Conservation (phyloP, 2,113 vertebrate species). For the Cyanoramphus novaezelandiae region DNA sequence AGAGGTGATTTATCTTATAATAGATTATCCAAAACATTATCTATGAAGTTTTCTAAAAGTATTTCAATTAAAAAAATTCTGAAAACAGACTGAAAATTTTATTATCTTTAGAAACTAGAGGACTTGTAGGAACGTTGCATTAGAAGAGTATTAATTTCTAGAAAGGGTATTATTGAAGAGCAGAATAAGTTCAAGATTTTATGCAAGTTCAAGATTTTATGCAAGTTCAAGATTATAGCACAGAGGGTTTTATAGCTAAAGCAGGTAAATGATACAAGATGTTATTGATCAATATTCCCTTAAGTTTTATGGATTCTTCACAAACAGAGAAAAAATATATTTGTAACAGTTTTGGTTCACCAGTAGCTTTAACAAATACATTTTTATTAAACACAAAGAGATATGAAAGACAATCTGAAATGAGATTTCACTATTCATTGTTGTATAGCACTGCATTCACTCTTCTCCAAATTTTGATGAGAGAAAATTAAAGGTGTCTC, state of each 20-base stretch:
- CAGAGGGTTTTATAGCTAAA: background rate
- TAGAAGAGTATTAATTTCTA: background rate
- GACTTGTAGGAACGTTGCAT: rapidly evolving
- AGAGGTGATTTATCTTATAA: background rate
- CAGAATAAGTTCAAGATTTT: background rate
- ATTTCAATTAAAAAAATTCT: background rate
- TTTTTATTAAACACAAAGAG: background rate
- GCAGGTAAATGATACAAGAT: background rate
- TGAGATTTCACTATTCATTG: background rate
- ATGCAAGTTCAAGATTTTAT: no score
- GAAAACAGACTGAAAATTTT: background rate
- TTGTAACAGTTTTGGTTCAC: background rate
- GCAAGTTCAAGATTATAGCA: background rate
- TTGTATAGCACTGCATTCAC: background rate
- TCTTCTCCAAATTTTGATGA: background rate
- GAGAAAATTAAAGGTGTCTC: background rate
- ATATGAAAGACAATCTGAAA: background rate
- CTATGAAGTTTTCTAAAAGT: background rate
- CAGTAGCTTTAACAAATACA: background rate
- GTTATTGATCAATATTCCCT: background rate
- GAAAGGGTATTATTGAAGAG: background rate
- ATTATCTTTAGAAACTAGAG: background rate
- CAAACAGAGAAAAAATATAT: background rate
- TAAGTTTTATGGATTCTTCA: background rate
- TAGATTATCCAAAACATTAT: background rate